Evolutionary conservation across 2,113 vertebrate species (phyloP).

Genomic region (Prionailurus bengalensis): DNA sequence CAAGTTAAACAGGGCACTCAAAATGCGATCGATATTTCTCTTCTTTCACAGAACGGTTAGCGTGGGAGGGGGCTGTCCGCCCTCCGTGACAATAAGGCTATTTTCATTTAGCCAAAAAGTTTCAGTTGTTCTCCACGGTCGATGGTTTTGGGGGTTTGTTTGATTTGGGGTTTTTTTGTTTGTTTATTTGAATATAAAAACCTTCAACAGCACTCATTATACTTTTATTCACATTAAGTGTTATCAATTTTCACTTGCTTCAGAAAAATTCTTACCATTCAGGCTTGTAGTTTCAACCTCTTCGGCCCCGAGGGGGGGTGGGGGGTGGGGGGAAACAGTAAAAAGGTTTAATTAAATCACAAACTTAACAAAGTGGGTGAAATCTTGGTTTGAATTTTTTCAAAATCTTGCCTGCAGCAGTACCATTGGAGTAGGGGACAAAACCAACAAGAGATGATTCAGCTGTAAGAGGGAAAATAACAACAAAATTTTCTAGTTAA

Average conservation of each 20-base stretch:
- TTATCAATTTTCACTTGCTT: conserved; percentile 65
- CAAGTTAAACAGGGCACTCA: conserved; percentile 9
- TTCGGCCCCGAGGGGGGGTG: conserved; percentile 69
- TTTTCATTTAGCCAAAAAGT: conserved; percentile 25
- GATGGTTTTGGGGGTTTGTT: neutral
- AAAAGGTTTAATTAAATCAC: conserved; percentile 66
- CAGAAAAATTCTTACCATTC: conserved; percentile 83
- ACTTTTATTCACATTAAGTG: conserved; percentile 37
- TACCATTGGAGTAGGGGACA: conserved; percentile 80
- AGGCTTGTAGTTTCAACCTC: conserved; percentile 82
- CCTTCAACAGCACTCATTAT: conserved; percentile 6
- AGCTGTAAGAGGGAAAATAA: conserved; percentile 29
- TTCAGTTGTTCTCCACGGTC: neutral
- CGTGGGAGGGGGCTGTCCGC: neutral
- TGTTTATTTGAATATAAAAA: conserved; percentile 26
- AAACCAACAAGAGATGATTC: conserved; percentile 81
- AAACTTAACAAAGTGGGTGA: conserved; percentile 66
- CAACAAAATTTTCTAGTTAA: conserved; percentile 55
- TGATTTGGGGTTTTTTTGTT: neutral
- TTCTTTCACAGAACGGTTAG: neutral
- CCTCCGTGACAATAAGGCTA: neutral
- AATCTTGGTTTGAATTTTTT: conserved; percentile 74
- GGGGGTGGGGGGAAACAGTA: neutral
- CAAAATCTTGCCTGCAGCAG: conserved; percentile 84
- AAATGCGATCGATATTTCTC: neutral